Conservation (phyloP, 2,888 invertebrate genomes). For the Charanyca ferruginea region DNA sequence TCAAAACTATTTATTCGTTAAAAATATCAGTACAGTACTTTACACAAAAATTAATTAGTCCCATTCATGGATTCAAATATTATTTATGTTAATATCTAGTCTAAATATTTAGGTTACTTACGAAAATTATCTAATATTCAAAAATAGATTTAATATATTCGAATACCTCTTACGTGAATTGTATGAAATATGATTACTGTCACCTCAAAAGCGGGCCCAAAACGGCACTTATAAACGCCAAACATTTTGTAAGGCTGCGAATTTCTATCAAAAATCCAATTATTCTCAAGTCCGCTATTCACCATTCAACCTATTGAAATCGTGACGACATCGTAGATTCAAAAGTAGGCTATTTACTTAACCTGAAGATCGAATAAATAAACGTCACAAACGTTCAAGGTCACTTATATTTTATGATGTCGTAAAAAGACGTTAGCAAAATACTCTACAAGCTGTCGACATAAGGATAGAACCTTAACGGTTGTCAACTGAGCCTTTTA, state of each 20-base stretch:
- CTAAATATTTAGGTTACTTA: neutral
- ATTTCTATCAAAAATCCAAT: constrained; percentile 56
- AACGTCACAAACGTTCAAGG: constrained; percentile 21
- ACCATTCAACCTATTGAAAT: constrained; percentile 45
- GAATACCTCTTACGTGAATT: neutral
- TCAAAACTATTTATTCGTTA: too few species aligned
- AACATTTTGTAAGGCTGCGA: constrained; percentile 32
- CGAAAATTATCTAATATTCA: neutral
- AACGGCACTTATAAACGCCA: constrained; percentile 20
- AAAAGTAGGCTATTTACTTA: constrained; percentile 36
- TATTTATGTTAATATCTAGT: neutral
- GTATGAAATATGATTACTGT: constrained; percentile 22
- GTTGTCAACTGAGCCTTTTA: constrained; percentile 53
- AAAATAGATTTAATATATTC: constrained; percentile 8
- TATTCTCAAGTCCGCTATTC: constrained; percentile 49
- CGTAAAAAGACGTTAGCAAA: constrained; percentile 38
- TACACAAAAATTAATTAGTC: too few species aligned
- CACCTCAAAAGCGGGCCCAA: constrained; percentile 3
- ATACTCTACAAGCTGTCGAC: constrained; percentile 52
- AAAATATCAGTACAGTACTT: too few species aligned
- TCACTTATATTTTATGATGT: constrained; percentile 37
- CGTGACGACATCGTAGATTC: constrained; percentile 24
- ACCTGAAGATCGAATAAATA: constrained; percentile 28
- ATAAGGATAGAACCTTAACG: constrained; percentile 40
- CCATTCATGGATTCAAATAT: neutral